Evolutionary conservation across 1,140 invertebrate genomes (phyloP).

Genomic region (Penaeus japonicus): DNA sequence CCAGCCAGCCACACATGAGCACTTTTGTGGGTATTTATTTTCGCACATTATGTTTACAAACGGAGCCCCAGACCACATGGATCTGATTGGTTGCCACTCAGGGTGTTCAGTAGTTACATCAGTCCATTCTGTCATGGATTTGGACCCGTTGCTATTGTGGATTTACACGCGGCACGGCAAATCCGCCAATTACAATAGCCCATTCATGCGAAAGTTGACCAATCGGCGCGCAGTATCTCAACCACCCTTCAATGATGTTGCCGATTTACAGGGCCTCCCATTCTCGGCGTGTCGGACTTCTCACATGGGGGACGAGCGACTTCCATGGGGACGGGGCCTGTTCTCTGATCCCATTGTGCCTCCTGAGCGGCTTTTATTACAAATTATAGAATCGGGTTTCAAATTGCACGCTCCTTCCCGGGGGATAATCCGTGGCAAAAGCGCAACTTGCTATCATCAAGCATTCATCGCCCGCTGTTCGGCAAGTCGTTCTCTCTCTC

Average conservation of each 20-base stretch:
- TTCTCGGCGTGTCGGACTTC: neutral
- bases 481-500: too few relatives aligned
- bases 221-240: slow-evolving; percentile 38
- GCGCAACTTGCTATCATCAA: too few relatives aligned
- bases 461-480: too few relatives aligned
- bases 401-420: too few relatives aligned
- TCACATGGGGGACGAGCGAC: too few relatives aligned
- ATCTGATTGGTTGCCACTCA: neutral
- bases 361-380: too few relatives aligned
- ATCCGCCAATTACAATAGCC: slow-evolving; percentile 33
- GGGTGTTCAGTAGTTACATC: slow-evolving; percentile 1
- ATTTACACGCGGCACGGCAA: neutral
- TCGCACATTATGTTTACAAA: slow-evolving; percentile 11
- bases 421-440: too few relatives aligned
- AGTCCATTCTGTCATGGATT: neutral
- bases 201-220: slow-evolving; percentile 30
- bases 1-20: neutral
- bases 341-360: too few relatives aligned
- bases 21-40: slow-evolving; percentile 37
- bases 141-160: slow-evolving; percentile 18
- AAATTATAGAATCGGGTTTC: too few relatives aligned
- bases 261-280: slow-evolving; percentile 29
- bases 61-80: neutral
- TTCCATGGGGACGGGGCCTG: too few relatives aligned
- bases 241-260: slow-evolving; percentile 36